phyloP scores from a whole-genome alignment of 2,888 invertebrate species.

The Gisinianus flammeolus region DNA sequence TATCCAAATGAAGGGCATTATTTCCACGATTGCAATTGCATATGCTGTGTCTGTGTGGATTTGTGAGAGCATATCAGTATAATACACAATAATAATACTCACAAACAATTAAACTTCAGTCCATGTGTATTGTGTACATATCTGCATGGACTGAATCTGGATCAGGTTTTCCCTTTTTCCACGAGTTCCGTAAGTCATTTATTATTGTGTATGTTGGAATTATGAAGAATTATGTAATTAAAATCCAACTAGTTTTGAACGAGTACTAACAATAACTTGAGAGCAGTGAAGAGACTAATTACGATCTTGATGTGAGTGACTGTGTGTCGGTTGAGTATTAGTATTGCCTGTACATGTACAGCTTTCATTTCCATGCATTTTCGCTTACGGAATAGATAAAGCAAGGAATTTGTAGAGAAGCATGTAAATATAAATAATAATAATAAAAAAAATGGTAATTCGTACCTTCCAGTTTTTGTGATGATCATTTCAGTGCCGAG shows the following conservation, averaged over 20 bases:
- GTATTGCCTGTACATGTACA: background rate
- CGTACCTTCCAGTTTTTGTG: slow-evolving; percentile 80
- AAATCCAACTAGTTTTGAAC: slow-evolving; percentile 31
- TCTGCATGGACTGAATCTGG: background rate
- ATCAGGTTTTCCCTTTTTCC: too few species aligned
- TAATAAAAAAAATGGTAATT: slow-evolving; percentile 57
- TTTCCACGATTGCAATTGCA: background rate
- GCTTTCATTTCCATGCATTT: too few species aligned
- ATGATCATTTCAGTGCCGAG: slow-evolving; percentile 85
- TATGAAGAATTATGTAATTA: slow-evolving; percentile 36
- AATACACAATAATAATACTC: background rate
- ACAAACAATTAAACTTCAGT: background rate
- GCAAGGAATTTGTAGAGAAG: background rate
- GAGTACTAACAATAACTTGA: background rate
- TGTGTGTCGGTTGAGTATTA: background rate
- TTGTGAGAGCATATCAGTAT: background rate
- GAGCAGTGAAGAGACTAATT: background rate
- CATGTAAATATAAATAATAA: slow-evolving; percentile 1
- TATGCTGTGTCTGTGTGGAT: background rate
- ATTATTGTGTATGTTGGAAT: too few species aligned
- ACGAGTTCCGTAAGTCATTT: slow-evolving; percentile 10
- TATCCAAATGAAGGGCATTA: background rate
- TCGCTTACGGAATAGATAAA: background rate
- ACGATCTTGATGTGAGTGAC: background rate
- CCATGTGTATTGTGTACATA: background rate